These are phyloP conservation scores for Neria commutata DNA, from an alignment of 2,888 invertebrate species.

Conservation along the genomic window DNA sequence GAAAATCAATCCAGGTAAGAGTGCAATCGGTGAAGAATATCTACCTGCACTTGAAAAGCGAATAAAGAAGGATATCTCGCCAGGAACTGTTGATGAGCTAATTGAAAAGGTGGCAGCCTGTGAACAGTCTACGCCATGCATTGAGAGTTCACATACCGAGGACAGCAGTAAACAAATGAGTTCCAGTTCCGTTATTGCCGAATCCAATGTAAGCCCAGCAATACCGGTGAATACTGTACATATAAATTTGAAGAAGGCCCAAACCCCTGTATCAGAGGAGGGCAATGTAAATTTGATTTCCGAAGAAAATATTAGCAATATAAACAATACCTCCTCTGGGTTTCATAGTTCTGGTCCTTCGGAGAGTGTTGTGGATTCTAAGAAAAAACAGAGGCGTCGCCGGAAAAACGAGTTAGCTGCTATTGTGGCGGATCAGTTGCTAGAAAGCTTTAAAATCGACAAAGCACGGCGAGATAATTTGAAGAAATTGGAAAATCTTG, in stretches of 20 bases:
- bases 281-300: slow-evolving; percentile 9
- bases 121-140: too few relatives aligned
- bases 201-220: not conserved
- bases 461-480: slow-evolving; percentile 60
- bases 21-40: too few relatives aligned
- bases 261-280: not conserved
- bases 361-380: slow-evolving; percentile 37
- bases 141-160: not conserved
- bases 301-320: slow-evolving; percentile 49
- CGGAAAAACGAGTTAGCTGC: slow-evolving; percentile 62
- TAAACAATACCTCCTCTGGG: slow-evolving; percentile 53
- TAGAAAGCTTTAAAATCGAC: slow-evolving; percentile 62
- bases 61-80: too few relatives aligned
- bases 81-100: too few relatives aligned
- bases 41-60: too few relatives aligned
- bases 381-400: slow-evolving; percentile 52
- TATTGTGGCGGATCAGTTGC: slow-evolving; percentile 60
- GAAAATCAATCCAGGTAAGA: too few relatives aligned
- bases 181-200: not conserved
- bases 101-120: too few relatives aligned
- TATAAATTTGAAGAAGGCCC: too few relatives aligned
- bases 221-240: not conserved
- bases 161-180: not conserved
- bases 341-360: slow-evolving; percentile 49
- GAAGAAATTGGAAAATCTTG: slow-evolving; percentile 59